Evolutionary conservation across 1,140 invertebrate genomes (phyloP), one percentile per base, ranked within the genome.

Genomic region (Chelonus insularis): DNA sequence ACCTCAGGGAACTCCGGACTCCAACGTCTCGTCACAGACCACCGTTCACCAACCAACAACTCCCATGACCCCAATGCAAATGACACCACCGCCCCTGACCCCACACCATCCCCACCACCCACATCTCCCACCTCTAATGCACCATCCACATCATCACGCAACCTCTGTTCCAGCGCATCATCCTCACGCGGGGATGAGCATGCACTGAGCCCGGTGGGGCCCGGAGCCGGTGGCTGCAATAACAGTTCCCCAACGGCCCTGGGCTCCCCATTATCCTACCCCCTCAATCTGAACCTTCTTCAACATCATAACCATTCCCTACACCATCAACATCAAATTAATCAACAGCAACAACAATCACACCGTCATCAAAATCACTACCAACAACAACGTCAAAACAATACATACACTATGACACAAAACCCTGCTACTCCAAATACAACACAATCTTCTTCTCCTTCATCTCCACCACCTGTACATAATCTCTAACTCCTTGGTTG

Each of bases 121-220:
- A 54, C 80, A 81, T 76, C 79, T 78, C 74, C 77, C 77, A 58
- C 79, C 78, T 63, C 76, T 78, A 76, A 79, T 79, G 78, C 78
- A 79, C 73, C 79, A 78, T 76, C 78, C 77, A 64, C 79, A 81
- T 71, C 79, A 78, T 75, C 77, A 77, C 76, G 77, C 72, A 73
- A 72, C 76, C 43, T 75, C 76, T 74, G 77, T 78, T 12, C 70
- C 70, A 65, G 70, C 73, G 52, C 73, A 75, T 69, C 79, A 76
- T 70, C 79, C 77, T 61, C 79, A 79, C 79, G 78, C 78, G 75
- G 79, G 78, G 79, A 80, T 81, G 82, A 85, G 85, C 84, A 85
- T 86, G 83, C 79, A 83, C 78, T 83, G 81, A 82, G 81, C 75
- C 76, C 74, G 80, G 81, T 83, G 81, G 80, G 81, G 79, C 81